A percentile compares a stretch with the other conserved stretches of the same genome.
These are phyloP conservation scores for Bombus terrestris DNA, from an alignment of 1,140 invertebrate genomes.

Conservation along the genomic window DNA sequence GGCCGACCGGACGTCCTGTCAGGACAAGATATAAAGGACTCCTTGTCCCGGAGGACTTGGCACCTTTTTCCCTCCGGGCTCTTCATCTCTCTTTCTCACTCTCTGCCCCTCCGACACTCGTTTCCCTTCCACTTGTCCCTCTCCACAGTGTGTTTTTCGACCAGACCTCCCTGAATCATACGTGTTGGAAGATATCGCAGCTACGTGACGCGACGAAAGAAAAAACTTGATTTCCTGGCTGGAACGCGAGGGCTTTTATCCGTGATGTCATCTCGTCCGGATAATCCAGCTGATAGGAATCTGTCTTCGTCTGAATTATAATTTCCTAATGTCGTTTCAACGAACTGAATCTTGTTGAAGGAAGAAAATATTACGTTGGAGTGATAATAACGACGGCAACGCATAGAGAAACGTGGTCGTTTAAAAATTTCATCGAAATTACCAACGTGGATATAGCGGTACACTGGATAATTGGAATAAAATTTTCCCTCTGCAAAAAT, in stretches of 20 bases:
- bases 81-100: neutral
- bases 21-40: conserved; percentile 62
- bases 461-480: conserved; percentile 21
- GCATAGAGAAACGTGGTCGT: neutral
- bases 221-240: conserved; percentile 58
- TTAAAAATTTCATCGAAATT: conserved; percentile 30
- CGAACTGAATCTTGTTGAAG: neutral
- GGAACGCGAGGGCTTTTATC: neutral
- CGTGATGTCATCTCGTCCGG: neutral
- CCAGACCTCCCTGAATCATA: conserved; percentile 46
- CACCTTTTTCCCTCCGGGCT: conserved; percentile 40
- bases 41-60: conserved; percentile 47
- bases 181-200: conserved; percentile 34
- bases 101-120: too few species aligned
- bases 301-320: neutral
- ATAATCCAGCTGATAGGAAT: conserved; percentile 29
- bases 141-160: conserved; percentile 23
- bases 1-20: conserved; percentile 55
- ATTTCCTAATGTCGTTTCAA: neutral
- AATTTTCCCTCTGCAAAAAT: conserved; percentile 6
- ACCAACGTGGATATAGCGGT: neutral
- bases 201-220: conserved; percentile 34
- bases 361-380: neutral
- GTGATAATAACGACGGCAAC: neutral
- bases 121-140: neutral